Evolutionary conservation across 2,113 vertebrate species (phyloP), one percentile per base, ranked within the genome.

Genomic region (Burhinus bistriatus): DNA sequence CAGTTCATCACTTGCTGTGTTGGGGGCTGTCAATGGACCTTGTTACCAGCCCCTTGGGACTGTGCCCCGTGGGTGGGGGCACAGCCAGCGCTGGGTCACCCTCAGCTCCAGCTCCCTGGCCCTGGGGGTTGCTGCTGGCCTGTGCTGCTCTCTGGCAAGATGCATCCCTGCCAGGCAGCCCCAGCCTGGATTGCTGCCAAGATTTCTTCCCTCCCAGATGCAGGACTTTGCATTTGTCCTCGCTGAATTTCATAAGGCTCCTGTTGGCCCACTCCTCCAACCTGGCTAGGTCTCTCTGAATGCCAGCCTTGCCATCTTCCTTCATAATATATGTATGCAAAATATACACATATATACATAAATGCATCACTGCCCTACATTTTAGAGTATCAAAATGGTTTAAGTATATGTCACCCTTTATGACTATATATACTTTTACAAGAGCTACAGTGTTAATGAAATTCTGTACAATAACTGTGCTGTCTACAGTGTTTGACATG

Each of bases 351-450:
- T 69, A 81, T 49, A 92, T 94, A 73, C 91, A 95, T 92, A 93
- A 96, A 97, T 95, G 49, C 58, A 93, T 94, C 73, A 21, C 80
- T 92, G 87, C 30, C 91, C 89, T 95, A 92, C 61, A 94, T 97
- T 95, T 94, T 49, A 36, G 40, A 91, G 49, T 79, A 95, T 87
- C 77, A 89, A 76, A 96, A 82, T 52, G 27, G 47, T 82, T 95
- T 90, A 83, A 94, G 32, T 73, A 61, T 89, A 68, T 96, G 64
- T 93, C 79, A 86, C 90, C 88, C 92, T 89, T 77, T 68, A 40
- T 68, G 49, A 36, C 69, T 95, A 59, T 78, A 76, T 49, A 72
- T 7, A 15, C 32, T 82, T 93, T 81, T 82, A 68, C 69, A 92
- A 71, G 80, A 96, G 55, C 72, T 90, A 51, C 45, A 68, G 89